Percentiles rank a stretch among this genome's conserved stretches.
These are phyloP conservation scores for Aythya baeri DNA, from an alignment of 2,113 vertebrate species.

Conservation along the genomic window DNA sequence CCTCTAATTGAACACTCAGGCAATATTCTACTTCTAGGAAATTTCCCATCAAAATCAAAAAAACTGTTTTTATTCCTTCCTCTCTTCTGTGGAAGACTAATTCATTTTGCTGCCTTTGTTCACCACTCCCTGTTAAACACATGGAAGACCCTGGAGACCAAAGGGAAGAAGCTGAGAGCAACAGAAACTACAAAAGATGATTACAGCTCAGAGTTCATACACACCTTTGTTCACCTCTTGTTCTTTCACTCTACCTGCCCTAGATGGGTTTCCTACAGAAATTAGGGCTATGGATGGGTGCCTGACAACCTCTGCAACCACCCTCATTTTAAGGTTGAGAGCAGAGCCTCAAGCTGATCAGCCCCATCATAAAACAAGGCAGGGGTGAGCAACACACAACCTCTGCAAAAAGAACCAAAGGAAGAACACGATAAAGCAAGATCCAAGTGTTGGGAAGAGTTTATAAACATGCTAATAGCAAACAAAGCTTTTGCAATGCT, in stretches of 20 bases:
- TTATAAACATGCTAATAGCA: neutral
- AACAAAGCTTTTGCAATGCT: neutral
- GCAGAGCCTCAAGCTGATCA: neutral
- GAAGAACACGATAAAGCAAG: neutral
- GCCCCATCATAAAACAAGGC: neutral
- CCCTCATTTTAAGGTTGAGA: neutral
- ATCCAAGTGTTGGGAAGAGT: neutral
- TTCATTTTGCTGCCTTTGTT: neutral
- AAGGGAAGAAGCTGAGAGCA: neutral
- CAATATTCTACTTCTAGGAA: neutral
- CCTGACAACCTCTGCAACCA: neutral
- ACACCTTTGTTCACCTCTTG: neutral
- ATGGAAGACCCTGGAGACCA: neutral
- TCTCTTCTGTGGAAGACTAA: neutral
- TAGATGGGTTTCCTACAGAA: neutral
- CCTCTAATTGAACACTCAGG: neutral
- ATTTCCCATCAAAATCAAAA: neutral
- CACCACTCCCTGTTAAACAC: neutral
- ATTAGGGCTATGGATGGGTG: neutral
- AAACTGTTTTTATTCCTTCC: neutral
- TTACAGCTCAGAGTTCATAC: neutral
- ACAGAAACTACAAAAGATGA: neutral
- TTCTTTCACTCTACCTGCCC: neutral
- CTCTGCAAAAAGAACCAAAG: neutral
- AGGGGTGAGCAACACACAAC: neutral